These are phyloP conservation scores for Eucriotettix oculatus DNA, from an alignment of 2,888 invertebrate species.

Conservation along the genomic window DNA sequence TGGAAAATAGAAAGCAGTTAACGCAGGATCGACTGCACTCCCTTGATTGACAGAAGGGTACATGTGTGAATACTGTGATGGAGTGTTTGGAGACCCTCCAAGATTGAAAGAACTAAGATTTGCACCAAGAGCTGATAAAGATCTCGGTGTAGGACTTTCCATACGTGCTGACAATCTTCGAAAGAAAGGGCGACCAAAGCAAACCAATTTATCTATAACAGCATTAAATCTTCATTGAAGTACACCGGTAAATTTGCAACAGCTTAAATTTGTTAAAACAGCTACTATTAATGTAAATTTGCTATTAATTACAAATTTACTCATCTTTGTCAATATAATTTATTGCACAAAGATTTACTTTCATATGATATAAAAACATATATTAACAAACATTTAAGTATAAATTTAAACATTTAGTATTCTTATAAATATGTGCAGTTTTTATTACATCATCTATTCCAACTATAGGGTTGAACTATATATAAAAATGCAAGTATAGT, in stretches of 20 bases:
- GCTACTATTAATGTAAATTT: background rate
- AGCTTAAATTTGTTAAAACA: background rate
- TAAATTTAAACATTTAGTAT: too few relatives aligned
- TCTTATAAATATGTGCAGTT: too few relatives aligned
- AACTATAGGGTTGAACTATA: too few relatives aligned
- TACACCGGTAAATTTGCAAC: background rate
- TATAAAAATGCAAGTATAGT: too few relatives aligned
- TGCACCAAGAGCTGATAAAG: constrained; percentile 50
- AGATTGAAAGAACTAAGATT: constrained; percentile 10
- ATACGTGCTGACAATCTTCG: constrained; percentile 51
- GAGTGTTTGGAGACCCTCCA: constrained; percentile 1
- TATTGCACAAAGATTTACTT: too few relatives aligned
- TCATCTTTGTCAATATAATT: too few relatives aligned
- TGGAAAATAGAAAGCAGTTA: constrained; percentile 63
- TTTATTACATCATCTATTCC: too few relatives aligned
- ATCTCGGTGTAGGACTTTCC: constrained; percentile 62
- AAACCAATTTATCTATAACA: constrained; percentile 49
- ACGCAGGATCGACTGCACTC: constrained; percentile 21
- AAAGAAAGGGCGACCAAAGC: constrained; percentile 60
- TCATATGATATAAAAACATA: too few relatives aligned
- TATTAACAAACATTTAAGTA: too few relatives aligned
- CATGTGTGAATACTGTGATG: constrained; percentile 16
- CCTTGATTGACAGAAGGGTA: constrained; percentile 20
- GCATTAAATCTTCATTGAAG: background rate
- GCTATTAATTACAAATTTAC: too few relatives aligned